Evolutionary conservation across 2,888 invertebrate species (phyloP).

Genomic region (Fabriciana adippe): DNA sequence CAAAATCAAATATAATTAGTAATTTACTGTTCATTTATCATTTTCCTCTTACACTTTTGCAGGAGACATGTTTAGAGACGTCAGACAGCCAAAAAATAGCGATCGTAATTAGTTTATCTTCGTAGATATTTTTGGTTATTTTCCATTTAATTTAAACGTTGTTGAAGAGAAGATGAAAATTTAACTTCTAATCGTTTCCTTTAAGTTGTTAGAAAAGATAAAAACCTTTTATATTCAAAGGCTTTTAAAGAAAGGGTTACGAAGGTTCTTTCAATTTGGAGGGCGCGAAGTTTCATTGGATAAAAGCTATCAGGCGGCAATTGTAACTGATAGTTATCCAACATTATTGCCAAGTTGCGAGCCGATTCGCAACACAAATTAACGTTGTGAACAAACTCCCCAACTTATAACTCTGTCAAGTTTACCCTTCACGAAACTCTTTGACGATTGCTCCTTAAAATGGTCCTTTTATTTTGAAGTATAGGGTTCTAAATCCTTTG

Average conservation of each 20-base stretch:
- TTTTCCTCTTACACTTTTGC: background rate
- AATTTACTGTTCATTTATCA: constrained; percentile 1
- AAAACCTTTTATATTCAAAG: constrained; percentile 26
- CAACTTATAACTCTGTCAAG: constrained; percentile 26
- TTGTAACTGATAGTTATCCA: constrained; percentile 42
- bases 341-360: constrained; percentile 38
- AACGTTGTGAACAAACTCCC: constrained; percentile 36
- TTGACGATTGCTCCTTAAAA: background rate
- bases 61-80: background rate
- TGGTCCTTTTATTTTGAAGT: background rate
- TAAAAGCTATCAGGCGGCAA: constrained; percentile 38
- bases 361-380: constrained; percentile 38
- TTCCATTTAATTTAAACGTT: constrained; percentile 9
- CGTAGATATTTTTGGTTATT: background rate
- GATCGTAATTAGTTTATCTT: too few relatives aligned
- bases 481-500: constrained; percentile 6
- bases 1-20: constrained; percentile 17
- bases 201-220: constrained; percentile 21
- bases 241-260: constrained; percentile 24
- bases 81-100: too few relatives aligned
- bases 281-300: constrained; percentile 36
- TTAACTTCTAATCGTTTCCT: constrained; percentile 5
- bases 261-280: constrained; percentile 32
- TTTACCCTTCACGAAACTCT: constrained; percentile 25
- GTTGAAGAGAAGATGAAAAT: background rate